Base-by-base conservation (phyloP, 92 coral and sea anemone species). In the Parazoanthus atlanticus region DNA sequence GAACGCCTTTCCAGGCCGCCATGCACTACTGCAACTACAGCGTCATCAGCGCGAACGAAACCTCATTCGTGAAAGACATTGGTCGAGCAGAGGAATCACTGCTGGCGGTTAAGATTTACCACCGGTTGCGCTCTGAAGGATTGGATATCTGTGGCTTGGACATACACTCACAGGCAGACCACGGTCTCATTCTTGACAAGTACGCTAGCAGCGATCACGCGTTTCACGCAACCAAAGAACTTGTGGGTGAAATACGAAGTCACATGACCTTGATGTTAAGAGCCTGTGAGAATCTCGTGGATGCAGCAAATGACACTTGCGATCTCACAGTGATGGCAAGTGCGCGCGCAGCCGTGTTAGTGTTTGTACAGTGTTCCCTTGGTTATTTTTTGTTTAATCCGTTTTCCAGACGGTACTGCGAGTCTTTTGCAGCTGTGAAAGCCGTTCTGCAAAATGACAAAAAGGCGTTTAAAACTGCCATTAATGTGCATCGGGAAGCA, bases 1-100 rank as follows among this genome's bases (percentile, higher is more conserved):
- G 79, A 30, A 75, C 25, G n/a, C 79, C 79, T 36, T 75, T 75
- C 79, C 79, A 75, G 79, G 79, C 79, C 79, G 79, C 79, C 26
- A 75, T 75, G 79, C 23, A 30, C 41, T 75, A 75, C 23, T 75
- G 79, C 28, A 75, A 75, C 79, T 75, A 32, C 79, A 75, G 79
- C 40, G 47, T 75, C 41, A 75, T 75, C 54, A 75, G 79, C 79
- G 47, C 79, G 15, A 74, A 74, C 79, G 79, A 74, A 74, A 74
- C 79, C 38, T 34, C 79, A 31, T 74, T 74, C 32, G 79, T 74
- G 12, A 74, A 74, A 74, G 79, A 74, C 46, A 74, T 74, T 33
- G 79, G 79, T 19, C 33, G 79, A 32, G 79, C 79, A 31, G 79
- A 74, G 79, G 79, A 74, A 13, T 74, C 79, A 33, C 79, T 74